phyloP scores from a whole-genome alignment of 2,113 vertebrate species.

The Lepidothrix coronata region DNA sequence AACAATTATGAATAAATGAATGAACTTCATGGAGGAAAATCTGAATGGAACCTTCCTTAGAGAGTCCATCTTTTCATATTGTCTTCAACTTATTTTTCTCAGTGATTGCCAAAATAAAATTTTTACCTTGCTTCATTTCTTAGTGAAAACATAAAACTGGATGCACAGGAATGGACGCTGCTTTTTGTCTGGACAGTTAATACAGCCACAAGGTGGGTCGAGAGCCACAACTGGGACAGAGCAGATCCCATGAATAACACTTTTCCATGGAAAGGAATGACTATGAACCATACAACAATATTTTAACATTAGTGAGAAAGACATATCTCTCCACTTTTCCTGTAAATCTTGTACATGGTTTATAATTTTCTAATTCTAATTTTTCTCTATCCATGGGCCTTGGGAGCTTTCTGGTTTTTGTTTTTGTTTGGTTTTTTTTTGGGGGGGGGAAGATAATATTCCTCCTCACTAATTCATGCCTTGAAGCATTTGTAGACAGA shows the following conservation, averaged over 20 bases:
- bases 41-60: background rate
- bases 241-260: background rate
- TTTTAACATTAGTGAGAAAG: background rate
- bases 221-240: background rate
- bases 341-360: background rate
- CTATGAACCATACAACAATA: background rate
- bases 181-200: background rate
- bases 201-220: background rate
- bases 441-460: background rate
- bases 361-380: background rate
- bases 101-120: background rate
- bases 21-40: background rate
- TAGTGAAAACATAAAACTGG: background rate
- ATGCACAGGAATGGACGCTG: background rate
- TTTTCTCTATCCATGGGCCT: background rate
- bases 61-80: background rate
- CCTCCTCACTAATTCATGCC: background rate
- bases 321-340: background rate
- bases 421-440: too few relatives aligned
- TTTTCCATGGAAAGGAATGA: background rate
- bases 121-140: background rate
- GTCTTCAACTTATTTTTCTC: background rate
- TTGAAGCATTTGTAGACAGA: background rate
- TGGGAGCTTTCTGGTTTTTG: background rate
- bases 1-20: background rate